Percentiles rank a stretch among this genome's conserved stretches.
Evolutionary conservation across 2,888 invertebrate species (phyloP).

Genomic region (Caenorhabditis uteleia): DNA sequence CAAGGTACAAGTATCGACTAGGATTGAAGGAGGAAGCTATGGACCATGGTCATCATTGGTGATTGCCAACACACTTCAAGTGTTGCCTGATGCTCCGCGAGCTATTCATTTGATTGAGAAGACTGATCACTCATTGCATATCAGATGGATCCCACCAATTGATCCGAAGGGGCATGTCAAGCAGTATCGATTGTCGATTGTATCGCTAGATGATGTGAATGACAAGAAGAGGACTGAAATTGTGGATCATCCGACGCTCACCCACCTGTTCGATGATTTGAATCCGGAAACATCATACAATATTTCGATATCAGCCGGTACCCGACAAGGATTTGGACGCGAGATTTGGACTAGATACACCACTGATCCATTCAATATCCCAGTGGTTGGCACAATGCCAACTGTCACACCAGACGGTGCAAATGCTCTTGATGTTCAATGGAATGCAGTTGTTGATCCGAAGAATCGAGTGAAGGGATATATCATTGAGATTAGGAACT

Average conservation of each 20-base stretch:
- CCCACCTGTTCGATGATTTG: slow-evolving; percentile 64
- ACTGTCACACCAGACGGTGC: slow-evolving; percentile 66
- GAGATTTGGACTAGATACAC: slow-evolving; percentile 65
- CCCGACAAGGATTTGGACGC: slow-evolving; percentile 66
- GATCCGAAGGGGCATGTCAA: slow-evolving; percentile 62
- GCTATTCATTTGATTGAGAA: slow-evolving; percentile 68
- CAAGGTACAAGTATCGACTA: slow-evolving; percentile 61
- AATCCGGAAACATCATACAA: slow-evolving; percentile 69
- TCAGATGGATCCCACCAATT: slow-evolving; percentile 67
- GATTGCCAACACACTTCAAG: slow-evolving; percentile 68
- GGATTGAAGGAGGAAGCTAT: slow-evolving; percentile 67
- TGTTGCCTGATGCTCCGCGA: slow-evolving; percentile 67
- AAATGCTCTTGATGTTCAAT: slow-evolving; percentile 64
- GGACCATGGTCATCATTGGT: slow-evolving; percentile 66
- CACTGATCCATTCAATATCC: slow-evolving; percentile 68
- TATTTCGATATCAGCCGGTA: slow-evolving; percentile 64
- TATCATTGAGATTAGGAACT: slow-evolving; percentile 63
- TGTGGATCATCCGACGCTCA: slow-evolving; percentile 65
- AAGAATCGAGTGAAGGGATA: slow-evolving; percentile 66
- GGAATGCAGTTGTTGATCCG: slow-evolving; percentile 65
- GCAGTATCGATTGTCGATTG: slow-evolving; percentile 66
- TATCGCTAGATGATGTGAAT: slow-evolving; percentile 59
- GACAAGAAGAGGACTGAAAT: slow-evolving; percentile 49
- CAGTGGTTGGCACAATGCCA: slow-evolving; percentile 57
- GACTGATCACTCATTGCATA: slow-evolving; percentile 65